A percentile compares a stretch with the other conserved stretches of the same genome.
These are phyloP conservation scores for Drosophila sechellia DNA, from an alignment of 1,140 invertebrate genomes.

Conservation along the genomic window DNA sequence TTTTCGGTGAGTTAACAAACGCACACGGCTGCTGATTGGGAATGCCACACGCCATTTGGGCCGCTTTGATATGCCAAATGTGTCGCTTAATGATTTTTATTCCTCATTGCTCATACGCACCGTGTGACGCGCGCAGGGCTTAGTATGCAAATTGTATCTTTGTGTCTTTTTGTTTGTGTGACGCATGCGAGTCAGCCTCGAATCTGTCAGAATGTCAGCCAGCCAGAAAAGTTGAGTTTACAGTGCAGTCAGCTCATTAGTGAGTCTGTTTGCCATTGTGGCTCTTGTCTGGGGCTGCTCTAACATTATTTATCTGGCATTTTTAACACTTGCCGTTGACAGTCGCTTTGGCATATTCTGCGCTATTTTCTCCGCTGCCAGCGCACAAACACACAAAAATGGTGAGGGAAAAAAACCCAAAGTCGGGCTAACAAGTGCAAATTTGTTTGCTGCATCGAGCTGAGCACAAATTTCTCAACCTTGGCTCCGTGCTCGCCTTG, in stretches of 20 bases:
- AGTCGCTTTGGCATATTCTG: conserved; percentile 45
- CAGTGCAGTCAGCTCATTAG: conserved; percentile 68
- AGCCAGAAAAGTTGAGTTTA: conserved; percentile 22
- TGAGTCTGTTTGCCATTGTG: conserved; percentile 56
- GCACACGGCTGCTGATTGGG: conserved; percentile 58
- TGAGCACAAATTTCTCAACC: conserved; percentile 33
- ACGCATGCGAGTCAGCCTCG: conserved; percentile 5
- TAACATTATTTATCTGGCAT: conserved; percentile 71
- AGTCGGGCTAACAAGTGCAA: conserved; percentile 62
- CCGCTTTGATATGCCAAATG: conserved; percentile 77
- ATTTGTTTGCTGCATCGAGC: conserved; percentile 63
- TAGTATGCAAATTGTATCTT: conserved; percentile 69
- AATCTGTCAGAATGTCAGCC: conserved; percentile 13
- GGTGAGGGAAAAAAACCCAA: not conserved
- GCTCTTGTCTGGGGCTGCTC: conserved; percentile 45
- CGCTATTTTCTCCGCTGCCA: conserved; percentile 34
- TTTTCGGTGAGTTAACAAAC: conserved; percentile 44
- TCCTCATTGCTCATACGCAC: conserved; percentile 62
- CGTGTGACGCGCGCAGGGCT: conserved; percentile 39
- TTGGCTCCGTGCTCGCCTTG: conserved; percentile 38
- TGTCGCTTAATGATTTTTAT: conserved; percentile 79
- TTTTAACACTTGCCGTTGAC: conserved; percentile 72
- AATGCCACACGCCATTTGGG: conserved; percentile 61
- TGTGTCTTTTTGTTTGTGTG: not conserved
- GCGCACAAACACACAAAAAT: conserved; percentile 2